phyloP scores from a whole-genome alignment of 2,888 invertebrate species.

The Nysson spinosus region DNA sequence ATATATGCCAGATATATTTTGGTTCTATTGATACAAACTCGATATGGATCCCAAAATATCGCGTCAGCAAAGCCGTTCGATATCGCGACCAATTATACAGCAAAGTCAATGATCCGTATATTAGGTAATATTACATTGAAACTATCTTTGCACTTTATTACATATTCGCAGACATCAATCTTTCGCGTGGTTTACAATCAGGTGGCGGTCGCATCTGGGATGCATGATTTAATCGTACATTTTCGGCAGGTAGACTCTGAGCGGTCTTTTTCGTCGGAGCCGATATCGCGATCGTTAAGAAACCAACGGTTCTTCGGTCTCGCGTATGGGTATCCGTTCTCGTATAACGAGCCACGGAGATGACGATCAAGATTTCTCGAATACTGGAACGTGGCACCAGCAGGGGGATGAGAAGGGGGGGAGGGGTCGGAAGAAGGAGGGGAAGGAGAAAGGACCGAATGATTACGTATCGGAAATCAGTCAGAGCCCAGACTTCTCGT shows the following conservation, averaged over 20 bases:
- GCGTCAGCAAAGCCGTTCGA: no score
- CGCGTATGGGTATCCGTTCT: background rate
- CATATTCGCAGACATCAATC: background rate
- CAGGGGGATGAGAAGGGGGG: no score
- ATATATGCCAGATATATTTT: no score
- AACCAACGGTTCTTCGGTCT: constrained; percentile 30
- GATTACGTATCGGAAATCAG: constrained; percentile 45
- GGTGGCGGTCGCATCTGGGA: background rate
- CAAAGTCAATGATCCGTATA: no score
- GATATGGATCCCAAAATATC: no score
- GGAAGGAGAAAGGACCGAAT: no score
- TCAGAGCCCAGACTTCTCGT: constrained; percentile 15
- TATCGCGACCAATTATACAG: no score
- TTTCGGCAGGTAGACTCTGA: background rate
- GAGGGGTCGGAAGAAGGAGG: no score
- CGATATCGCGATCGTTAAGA: constrained; percentile 34
- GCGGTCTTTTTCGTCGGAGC: background rate
- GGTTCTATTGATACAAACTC: no score
- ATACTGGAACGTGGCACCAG: constrained; percentile 7
- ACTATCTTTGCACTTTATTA: background rate
- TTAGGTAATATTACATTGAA: background rate
- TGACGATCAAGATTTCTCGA: constrained; percentile 22
- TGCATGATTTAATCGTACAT: constrained; percentile 12
- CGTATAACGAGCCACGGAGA: constrained; percentile 18
- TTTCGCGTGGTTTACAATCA: background rate